Evolutionary conservation across 1,140 invertebrate species (phyloP).

Genomic region (Dreissena rostriformis): DNA sequence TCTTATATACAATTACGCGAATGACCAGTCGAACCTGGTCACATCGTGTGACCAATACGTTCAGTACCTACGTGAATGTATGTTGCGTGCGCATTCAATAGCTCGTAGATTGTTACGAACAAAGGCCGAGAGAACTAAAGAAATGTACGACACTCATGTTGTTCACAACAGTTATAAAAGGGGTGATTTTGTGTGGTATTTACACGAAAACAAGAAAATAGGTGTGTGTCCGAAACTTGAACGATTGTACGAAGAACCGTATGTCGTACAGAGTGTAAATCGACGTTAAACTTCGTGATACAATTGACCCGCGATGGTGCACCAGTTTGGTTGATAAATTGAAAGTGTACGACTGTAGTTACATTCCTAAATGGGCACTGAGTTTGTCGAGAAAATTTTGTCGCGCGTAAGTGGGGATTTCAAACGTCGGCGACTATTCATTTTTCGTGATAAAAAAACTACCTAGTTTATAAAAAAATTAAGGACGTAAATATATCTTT

Average conservation of each 20-base stretch:
- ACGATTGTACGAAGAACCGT: slow-evolving; percentile 3
- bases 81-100: slow-evolving; percentile 12
- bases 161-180: background rate
- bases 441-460: no score
- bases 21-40: background rate
- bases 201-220: slow-evolving; percentile 11
- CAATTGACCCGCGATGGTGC: slow-evolving; percentile 5
- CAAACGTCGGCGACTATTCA: no score
- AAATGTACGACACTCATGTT: background rate
- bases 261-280: background rate
- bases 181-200: slow-evolving; percentile 20
- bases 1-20: background rate
- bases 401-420: no score
- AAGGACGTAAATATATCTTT: no score
- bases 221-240: slow-evolving; percentile 23
- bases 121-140: slow-evolving; percentile 15
- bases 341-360: background rate
- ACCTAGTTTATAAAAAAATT: no score
- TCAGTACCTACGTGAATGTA: background rate
- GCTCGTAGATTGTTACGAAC: slow-evolving; percentile 12
- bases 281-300: slow-evolving; percentile 7
- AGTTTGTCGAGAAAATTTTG: background rate
- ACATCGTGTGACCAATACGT: slow-evolving; percentile 8
- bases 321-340: slow-evolving; percentile 3
- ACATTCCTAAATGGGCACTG: no score